These are phyloP conservation scores for Chrysolina haemoptera DNA, from an alignment of 2,888 invertebrate genomes.

Conservation along the genomic window DNA sequence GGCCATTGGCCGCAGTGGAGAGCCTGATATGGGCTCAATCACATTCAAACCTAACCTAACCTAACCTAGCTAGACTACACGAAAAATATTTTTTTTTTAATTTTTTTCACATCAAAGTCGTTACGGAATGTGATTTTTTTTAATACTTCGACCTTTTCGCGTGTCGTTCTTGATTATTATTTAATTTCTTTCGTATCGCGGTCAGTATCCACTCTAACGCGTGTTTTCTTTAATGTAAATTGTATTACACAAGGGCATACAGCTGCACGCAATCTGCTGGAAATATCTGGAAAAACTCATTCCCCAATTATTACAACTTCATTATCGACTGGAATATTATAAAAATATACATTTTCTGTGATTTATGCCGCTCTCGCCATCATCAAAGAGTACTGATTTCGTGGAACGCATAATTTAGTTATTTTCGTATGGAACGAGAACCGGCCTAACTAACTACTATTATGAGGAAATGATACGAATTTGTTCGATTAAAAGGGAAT, in stretches of 20 bases:
- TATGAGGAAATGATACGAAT: constrained; percentile 1
- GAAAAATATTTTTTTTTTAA: background rate
- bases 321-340: constrained; percentile 44
- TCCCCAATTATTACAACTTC: constrained; percentile 50
- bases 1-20: no score
- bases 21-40: no score
- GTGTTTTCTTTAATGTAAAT: constrained; percentile 55
- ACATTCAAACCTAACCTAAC: no score
- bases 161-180: constrained; percentile 53
- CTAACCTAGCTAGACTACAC: constrained; percentile 1
- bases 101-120: background rate
- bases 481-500: background rate
- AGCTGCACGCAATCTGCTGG: constrained; percentile 50
- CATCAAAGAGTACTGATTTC: constrained; percentile 18
- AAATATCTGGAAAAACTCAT: constrained; percentile 41
- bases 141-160: constrained; percentile 35
- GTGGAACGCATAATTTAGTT: constrained; percentile 19
- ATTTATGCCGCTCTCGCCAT: constrained; percentile 27
- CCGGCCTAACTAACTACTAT: background rate
- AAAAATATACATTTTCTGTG: constrained; percentile 36
- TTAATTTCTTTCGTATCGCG: constrained; percentile 56
- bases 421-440: constrained; percentile 16
- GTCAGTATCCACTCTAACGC: constrained; percentile 51
- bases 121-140: background rate
- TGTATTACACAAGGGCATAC: constrained; percentile 48